phyloP scores from a whole-genome alignment of 23 tunicate genomes.

The Diplosoma virens region DNA sequence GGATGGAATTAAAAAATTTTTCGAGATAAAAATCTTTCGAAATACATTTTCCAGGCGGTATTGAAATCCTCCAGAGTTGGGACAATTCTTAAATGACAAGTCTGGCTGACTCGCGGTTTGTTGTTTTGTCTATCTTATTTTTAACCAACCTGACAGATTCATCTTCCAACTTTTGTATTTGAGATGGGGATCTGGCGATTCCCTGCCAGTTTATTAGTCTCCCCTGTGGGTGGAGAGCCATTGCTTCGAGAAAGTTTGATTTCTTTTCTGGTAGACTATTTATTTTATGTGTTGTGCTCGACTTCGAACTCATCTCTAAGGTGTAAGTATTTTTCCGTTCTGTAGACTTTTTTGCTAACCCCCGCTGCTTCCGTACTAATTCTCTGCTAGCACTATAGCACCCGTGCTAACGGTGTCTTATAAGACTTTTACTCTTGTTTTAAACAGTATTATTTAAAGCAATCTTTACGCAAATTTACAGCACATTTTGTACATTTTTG shows the following conservation, averaged over 20 bases:
- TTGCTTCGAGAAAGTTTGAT: not conserved
- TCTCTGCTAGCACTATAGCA: not conserved
- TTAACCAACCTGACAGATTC: not conserved
- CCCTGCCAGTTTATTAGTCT: no score
- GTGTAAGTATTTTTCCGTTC: not conserved
- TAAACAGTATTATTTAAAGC: not conserved
- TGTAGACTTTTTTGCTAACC: not conserved
- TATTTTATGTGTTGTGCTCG: not conserved
- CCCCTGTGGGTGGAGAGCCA: not conserved
- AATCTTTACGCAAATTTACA: not conserved
- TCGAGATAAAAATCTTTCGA: no score
- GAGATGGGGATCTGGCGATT: no score
- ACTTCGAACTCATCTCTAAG: not conserved
- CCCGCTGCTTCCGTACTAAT: not conserved
- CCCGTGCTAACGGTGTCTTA: not conserved
- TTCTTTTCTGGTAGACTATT: not conserved
- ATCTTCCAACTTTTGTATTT: not conserved
- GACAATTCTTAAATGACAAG: no score
- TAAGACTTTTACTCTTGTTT: not conserved
- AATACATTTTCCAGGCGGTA: no score
- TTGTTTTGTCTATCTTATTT: no score
- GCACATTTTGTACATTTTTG: not conserved
- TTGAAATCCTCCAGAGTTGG: no score
- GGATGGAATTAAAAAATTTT: no score
- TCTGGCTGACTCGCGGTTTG: no score